Evolutionary conservation across 2,797 vertebrate species (phyloP).

Genomic region (Myotis daubentonii): DNA sequence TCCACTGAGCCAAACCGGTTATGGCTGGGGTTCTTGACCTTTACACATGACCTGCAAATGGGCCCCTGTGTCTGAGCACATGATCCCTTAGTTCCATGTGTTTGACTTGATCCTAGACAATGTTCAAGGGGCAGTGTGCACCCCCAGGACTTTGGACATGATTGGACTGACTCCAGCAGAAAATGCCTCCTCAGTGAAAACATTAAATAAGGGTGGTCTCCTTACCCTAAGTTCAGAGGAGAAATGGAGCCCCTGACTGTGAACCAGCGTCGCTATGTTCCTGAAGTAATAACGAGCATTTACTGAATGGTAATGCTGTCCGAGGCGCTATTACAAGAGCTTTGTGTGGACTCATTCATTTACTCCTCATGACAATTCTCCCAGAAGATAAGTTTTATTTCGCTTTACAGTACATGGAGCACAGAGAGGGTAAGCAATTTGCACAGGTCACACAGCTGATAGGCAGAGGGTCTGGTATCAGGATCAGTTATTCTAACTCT

Average conservation of each 20-base stretch:
- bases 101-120: not conserved
- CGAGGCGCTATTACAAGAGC: not conserved
- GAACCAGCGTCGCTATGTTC: not conserved
- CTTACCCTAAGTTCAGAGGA: not conserved
- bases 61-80: not conserved
- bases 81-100: not conserved
- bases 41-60: not conserved
- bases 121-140: not conserved
- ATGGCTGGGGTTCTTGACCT: not conserved
- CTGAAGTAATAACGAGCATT: not conserved
- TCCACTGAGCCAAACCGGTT: too few species aligned
- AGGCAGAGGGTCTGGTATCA: not conserved
- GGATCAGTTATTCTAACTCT: not conserved
- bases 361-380: not conserved
- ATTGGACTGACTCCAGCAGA: not conserved
- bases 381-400: not conserved
- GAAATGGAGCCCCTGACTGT: not conserved
- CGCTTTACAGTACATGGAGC: not conserved
- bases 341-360: not conserved
- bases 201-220: not conserved
- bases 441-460: not conserved
- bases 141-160: not conserved
- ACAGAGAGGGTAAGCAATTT: not conserved
- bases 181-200: not conserved
- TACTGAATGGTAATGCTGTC: not conserved